These are phyloP conservation scores for Rhizoglyphus robini DNA, from an alignment of 1,140 invertebrate genomes.

Conservation along the genomic window DNA sequence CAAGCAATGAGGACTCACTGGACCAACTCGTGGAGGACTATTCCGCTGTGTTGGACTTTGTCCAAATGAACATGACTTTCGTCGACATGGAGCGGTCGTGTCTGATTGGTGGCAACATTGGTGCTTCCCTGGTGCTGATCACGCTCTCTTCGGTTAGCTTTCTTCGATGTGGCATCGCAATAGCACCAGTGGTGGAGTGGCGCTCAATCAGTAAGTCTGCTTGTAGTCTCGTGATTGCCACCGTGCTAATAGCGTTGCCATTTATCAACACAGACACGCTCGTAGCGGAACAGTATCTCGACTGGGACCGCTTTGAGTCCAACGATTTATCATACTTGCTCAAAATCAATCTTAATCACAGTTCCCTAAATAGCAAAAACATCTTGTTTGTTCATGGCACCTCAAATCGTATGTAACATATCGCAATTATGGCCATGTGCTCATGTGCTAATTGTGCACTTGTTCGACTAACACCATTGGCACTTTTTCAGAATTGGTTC, in stretches of 20 bases:
- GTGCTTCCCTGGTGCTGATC: slow-evolving; percentile 62
- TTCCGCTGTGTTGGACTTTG: not conserved
- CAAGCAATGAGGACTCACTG: not conserved
- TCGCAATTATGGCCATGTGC: too few species aligned
- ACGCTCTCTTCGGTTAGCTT: slow-evolving; percentile 59
- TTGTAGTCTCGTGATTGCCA: not conserved
- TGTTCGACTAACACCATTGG: too few species aligned
- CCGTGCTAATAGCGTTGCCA: not conserved
- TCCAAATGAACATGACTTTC: slow-evolving; percentile 18
- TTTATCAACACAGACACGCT: slow-evolving; percentile 56
- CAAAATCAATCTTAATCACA: slow-evolving; percentile 67
- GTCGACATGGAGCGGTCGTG: slow-evolving; percentile 69
- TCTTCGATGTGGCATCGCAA: slow-evolving; percentile 75
- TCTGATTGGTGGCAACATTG: slow-evolving; percentile 77
- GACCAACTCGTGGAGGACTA: not conserved
- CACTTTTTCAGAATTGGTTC: slow-evolving; percentile 83
- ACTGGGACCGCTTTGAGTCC: slow-evolving; percentile 52
- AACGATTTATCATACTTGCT: slow-evolving; percentile 71
- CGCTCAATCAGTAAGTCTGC: slow-evolving; percentile 27
- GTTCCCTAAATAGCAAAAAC: slow-evolving; percentile 62
- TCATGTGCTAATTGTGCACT: too few species aligned
- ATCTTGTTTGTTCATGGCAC: slow-evolving; percentile 76
- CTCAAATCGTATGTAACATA: slow-evolving; percentile 50
- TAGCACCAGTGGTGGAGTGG: slow-evolving; percentile 84
- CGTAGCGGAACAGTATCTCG: slow-evolving; percentile 84